Evolutionary conservation across 2,797 vertebrate genomes (phyloP).

Genomic region (Gambusia yucatana): DNA sequence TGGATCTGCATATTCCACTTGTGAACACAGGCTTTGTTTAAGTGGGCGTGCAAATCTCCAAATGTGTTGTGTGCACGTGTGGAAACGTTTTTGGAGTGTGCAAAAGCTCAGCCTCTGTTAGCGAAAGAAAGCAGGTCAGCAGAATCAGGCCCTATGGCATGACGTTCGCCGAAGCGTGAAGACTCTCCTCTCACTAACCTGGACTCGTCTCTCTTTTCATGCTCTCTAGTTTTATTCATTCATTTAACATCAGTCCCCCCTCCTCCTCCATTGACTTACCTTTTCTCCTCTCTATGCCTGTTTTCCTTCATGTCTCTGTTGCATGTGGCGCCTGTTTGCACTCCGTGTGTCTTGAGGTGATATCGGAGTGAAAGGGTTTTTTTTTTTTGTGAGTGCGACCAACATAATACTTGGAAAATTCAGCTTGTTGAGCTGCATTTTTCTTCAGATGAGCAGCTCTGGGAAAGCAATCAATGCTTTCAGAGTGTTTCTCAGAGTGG

Average conservation of each 20-base stretch:
- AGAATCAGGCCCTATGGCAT: conserved; percentile 67
- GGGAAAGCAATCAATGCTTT: conserved; percentile 61
- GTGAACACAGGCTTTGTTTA: conserved; percentile 36
- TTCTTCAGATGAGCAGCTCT: conserved; percentile 49
- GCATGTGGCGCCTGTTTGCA: conserved; percentile 17
- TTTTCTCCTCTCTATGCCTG: conserved; percentile 2
- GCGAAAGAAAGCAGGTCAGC: conserved; percentile 79
- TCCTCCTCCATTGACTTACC: conserved; percentile 9
- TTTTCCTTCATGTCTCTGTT: conserved; percentile 18
- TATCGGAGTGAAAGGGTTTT: conserved; percentile 9
- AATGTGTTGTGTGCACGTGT: conserved; percentile 23
- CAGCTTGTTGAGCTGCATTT: conserved; percentile 36
- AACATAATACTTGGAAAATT: conserved; percentile 48
- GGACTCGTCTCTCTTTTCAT: conserved; percentile 27
- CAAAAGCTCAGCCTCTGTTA: conserved; percentile 61
- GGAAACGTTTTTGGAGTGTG: conserved; percentile 33
- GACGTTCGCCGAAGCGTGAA: conserved; percentile 55
- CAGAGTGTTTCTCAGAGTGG: conserved; percentile 54
- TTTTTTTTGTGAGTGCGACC: conserved; percentile 1
- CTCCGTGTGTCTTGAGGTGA: conserved; percentile 12
- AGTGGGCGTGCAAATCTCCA: conserved; percentile 60
- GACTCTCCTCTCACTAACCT: conserved; percentile 45
- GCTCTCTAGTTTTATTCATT: conserved; percentile 41
- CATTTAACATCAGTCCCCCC: conserved; percentile 13
- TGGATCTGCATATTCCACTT: conserved; percentile 12